Evolutionary conservation across 2,797 vertebrate genomes (phyloP).

Genomic region (Melopsittacus undulatus): DNA sequence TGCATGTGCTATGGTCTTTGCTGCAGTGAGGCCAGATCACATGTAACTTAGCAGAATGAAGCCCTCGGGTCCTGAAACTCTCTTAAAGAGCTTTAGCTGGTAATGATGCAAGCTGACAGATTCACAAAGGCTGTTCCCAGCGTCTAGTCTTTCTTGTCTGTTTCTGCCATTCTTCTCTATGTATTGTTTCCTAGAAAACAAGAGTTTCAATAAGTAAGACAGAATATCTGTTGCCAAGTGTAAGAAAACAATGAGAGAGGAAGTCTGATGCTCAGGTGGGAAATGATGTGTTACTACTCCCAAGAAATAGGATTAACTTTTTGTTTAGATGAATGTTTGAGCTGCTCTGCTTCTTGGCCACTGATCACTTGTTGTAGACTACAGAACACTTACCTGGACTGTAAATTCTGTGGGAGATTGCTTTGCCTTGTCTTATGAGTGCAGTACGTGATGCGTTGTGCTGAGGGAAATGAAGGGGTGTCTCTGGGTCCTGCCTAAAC

Average conservation of each 20-base stretch:
- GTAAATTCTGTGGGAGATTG: neutral
- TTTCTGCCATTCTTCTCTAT: slow-evolving; percentile 13
- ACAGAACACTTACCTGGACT: neutral
- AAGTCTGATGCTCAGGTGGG: slow-evolving; percentile 31
- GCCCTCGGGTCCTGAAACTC: neutral
- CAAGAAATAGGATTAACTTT: neutral
- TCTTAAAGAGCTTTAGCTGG: neutral
- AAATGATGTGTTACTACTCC: slow-evolving; percentile 10
- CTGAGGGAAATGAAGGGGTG: neutral
- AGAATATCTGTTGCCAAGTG: slow-evolving; percentile 28
- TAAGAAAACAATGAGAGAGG: slow-evolving; percentile 21
- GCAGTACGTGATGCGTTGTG: neutral
- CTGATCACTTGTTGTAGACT: neutral
- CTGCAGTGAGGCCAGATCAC: neutral
- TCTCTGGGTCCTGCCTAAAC: neutral
- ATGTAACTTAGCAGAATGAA: neutral
- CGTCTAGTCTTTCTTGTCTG: neutral
- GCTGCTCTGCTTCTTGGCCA: neutral
- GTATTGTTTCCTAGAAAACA: slow-evolving; percentile 32
- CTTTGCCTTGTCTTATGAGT: neutral
- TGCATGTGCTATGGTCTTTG: neutral
- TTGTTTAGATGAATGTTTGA: neutral
- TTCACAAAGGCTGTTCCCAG: slow-evolving; percentile 32
- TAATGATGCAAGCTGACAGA: slow-evolving; percentile 36
- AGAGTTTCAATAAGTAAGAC: neutral